Evolutionary conservation across 2,113 vertebrate species (phyloP), one percentile per base, ranked within the genome.

Genomic region (Epinephelus cyanopodus): DNA sequence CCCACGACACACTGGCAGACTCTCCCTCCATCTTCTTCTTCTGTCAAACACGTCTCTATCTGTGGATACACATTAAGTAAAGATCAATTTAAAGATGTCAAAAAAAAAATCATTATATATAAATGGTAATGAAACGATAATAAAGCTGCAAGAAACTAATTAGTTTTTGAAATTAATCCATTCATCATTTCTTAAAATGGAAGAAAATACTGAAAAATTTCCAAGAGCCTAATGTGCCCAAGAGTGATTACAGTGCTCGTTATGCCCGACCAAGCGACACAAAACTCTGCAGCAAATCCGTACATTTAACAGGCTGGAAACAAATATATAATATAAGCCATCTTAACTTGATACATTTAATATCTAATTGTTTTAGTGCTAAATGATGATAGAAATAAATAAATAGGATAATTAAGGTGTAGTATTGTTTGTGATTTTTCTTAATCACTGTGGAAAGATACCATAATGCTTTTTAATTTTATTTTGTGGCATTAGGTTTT

Each of bases 51-150:
- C 2, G 9, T 47, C 39, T 56, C 63, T 14, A 3, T 61, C 42
- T 77, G 64, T 69, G 64, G 27, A 60, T 50, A 17, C 14, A 33
- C 14, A 17, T 79, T 27, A 65, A 54, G n/a, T 42, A 54, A 42
- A 42, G 2, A 53, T 13, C 0, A 62, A 50, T 47, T 60, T 23
- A 47, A 21, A 27, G 12, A 21, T 29, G n/a, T 4, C 17, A 5
- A 47, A 50, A n/a, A n/a, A n/a, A 3, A 74, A 61, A 21, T 29
- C 12, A 50, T 29, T 23, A 39, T 52, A 17, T 37, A 53, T 33
- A 29, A 27, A 50, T 67, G 52, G 9, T 13, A 45, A 45, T 72
- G 13, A 45, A 45, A 47, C 27, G 45, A 45, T 19, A 72, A 71
- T 57, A 57, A 4, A 19, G 53, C 53, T 57, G n/a, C 37, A 25